phyloP scores from a whole-genome alignment of 2,113 vertebrate species.

The Oryzias melastigma region DNA sequence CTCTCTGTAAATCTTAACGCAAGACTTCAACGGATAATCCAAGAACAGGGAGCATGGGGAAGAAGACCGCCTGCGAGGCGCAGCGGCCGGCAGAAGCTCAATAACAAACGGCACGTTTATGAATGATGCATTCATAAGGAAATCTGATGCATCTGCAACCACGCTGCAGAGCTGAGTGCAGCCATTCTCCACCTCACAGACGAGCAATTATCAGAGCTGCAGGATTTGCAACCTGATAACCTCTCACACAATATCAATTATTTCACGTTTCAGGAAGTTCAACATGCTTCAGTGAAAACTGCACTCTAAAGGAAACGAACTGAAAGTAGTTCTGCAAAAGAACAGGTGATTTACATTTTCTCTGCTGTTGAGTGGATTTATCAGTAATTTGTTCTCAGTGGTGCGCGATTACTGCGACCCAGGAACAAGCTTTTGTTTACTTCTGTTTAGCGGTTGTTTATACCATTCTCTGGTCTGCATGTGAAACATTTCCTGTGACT shows the following conservation, averaged over 20 bases:
- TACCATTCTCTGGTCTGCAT: neutral
- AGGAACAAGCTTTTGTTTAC: neutral
- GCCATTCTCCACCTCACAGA: slow-evolving; percentile 8
- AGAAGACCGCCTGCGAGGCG: neutral
- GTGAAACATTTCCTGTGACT: neutral
- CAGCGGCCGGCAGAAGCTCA: slow-evolving; percentile 16
- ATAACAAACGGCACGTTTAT: slow-evolving; percentile 26
- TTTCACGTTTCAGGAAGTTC: slow-evolving; percentile 5
- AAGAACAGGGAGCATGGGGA: slow-evolving; percentile 16
- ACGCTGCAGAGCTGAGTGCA: slow-evolving; percentile 1
- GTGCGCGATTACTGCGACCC: neutral
- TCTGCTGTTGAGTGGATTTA: slow-evolving; percentile 1
- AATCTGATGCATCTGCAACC: slow-evolving; percentile 36
- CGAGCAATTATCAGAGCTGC: slow-evolving; percentile 16
- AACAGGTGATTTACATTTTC: neutral
- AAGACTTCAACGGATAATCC: slow-evolving; percentile 60
- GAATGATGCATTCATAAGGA: slow-evolving; percentile 51
- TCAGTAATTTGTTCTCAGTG: neutral
- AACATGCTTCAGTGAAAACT: too few relatives aligned
- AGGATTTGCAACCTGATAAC: slow-evolving; percentile 18
- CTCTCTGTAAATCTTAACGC: slow-evolving; percentile 60
- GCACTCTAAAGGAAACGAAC: too few relatives aligned
- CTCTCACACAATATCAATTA: slow-evolving; percentile 2
- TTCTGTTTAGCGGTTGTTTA: neutral
- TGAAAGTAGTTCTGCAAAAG: neutral